Base-by-base conservation (phyloP, 2,113 vertebrate genomes). In the Oryzias woworae region DNA sequence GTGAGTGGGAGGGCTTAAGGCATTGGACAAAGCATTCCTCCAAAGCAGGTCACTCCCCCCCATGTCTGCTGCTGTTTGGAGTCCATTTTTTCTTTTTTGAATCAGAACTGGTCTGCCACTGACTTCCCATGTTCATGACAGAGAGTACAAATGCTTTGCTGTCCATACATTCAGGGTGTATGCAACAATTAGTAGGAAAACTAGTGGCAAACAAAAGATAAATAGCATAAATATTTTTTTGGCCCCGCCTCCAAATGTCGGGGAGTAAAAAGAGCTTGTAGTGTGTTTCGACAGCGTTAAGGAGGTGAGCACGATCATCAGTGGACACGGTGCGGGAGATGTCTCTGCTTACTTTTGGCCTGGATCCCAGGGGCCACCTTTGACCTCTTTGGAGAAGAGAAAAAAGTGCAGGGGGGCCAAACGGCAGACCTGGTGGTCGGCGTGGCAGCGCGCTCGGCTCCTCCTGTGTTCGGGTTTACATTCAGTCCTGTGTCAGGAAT, bases 161-260 rank as follows among this genome's bases (percentile, higher is more conserved):
- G 80, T 83, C 73, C 83, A 85, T 85, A 90, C 89, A 89, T 87
- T 90, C 83, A 90, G 73, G 73, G 85, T 85, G 89, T 86, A 87
- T 85, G 79, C 69, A 57, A 80, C 66, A 82, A 71, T 76, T 58
- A 71, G 68, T 77, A 85, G 74, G 81, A 84, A 88, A 82, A 81
- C 61, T 59, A 62, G 80, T 62, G 71, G 74, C 71, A 83, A 88
- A 62, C 50, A 46, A 86, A 66, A 89, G 81, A 88, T 87, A 90
- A 88, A 88, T 87, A 88, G 75, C 77, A 84, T 85, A 87, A 88
- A 88, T 86, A 88, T 62, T 66, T 72, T 58, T 26, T 24, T 56
- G 51, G 71, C 73, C 58, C 68, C 56, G 20, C 66, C 48, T 69
- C 63, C 14, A 66, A 79, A 65, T 18, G 73, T 77, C 75, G 72